Conservation (phyloP, 2,888 invertebrate species). For the Archips xylosteana region DNA sequence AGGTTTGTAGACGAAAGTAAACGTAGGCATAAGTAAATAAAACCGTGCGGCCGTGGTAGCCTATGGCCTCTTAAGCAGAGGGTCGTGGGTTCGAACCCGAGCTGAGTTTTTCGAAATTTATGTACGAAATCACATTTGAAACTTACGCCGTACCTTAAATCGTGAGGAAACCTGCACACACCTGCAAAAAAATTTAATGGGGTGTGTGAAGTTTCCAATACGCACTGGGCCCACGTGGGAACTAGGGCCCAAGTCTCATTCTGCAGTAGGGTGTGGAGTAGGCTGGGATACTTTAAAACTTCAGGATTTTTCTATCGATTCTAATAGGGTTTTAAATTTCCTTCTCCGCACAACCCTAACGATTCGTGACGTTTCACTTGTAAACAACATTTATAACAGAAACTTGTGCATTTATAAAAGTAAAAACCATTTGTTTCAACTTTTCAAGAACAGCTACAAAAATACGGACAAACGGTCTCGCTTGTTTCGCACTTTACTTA, state of each 20-base stretch:
- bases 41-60: too few relatives aligned
- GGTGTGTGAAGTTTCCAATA: too few relatives aligned
- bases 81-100: too few relatives aligned
- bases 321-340: not conserved
- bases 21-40: not conserved
- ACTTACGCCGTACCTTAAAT: too few relatives aligned
- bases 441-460: slow-evolving; percentile 32
- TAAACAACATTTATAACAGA: not conserved
- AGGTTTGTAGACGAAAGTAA: not conserved
- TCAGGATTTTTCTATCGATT: not conserved
- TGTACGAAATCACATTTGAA: too few relatives aligned
- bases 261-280: too few relatives aligned
- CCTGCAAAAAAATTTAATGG: too few relatives aligned
- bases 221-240: too few relatives aligned
- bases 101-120: too few relatives aligned
- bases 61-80: too few relatives aligned
- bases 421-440: slow-evolving; percentile 33
- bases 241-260: too few relatives aligned
- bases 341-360: not conserved
- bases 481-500: slow-evolving; percentile 37
- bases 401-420: slow-evolving; percentile 2
- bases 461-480: slow-evolving; percentile 30
- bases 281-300: not conserved
- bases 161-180: too few relatives aligned
- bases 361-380: not conserved